Percentiles rank a stretch among this genome's conserved stretches.
Conservation (phyloP, 1,140 invertebrate species). For the Ylistrum balloti region DNA sequence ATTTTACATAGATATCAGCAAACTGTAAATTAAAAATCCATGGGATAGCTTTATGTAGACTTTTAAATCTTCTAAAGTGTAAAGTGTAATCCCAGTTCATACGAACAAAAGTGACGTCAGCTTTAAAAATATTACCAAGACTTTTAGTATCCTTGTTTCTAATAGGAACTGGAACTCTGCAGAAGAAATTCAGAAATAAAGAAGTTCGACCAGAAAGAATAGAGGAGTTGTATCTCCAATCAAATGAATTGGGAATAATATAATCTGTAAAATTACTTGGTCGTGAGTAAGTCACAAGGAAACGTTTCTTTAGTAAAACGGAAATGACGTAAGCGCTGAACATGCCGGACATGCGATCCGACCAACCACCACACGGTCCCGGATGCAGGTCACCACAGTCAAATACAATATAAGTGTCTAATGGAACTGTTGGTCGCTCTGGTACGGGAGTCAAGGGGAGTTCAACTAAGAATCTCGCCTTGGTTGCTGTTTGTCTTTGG, state of each 20-base stretch:
- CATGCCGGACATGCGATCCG: not conserved
- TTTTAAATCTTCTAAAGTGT: not conserved
- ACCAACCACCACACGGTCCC: not conserved
- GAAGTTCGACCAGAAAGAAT: not conserved
- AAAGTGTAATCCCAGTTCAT: not conserved
- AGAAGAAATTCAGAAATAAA: not conserved
- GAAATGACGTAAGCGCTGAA: conserved; percentile 18
- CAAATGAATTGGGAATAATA: not conserved
- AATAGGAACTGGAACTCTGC: not conserved
- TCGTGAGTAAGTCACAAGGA: not conserved
- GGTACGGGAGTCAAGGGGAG: no score
- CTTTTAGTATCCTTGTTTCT: not conserved
- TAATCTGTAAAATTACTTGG: not conserved
- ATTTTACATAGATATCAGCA: not conserved
- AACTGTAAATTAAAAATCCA: not conserved
- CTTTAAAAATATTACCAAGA: not conserved
- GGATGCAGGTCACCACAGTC: not conserved
- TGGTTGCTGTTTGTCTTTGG: not conserved
- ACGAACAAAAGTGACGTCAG: not conserved
- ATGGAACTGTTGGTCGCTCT: not conserved
- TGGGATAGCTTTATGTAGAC: not conserved
- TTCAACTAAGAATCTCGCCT: not conserved
- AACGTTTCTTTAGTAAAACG: not conserved
- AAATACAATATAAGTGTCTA: not conserved
- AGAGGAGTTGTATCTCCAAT: not conserved